Evolutionary conservation across 2,888 invertebrate species (phyloP), one percentile per base, ranked within the genome.

Genomic region (Acanthococcus lagerstroemiae): DNA sequence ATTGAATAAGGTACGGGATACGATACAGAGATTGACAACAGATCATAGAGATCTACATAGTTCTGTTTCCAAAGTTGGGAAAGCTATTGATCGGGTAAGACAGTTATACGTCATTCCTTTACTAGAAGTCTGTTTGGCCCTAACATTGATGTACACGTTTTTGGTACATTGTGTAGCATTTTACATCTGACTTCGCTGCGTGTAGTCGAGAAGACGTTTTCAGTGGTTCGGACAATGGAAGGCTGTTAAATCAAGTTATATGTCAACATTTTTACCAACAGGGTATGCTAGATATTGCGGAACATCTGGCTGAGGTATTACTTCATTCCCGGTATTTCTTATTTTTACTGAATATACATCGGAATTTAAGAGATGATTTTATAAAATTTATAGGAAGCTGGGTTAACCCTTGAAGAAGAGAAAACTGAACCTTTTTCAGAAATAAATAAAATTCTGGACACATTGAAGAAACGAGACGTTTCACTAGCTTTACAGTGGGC

Each of bases 221-320:
- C 75, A 82, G 84, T 68, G 83, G 83, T 1, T 80, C 84, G 1
- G 83, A 85, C 55, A 86, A 86, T 73, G 78, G 83, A 56, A 80
- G 82, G 73, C 76, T 87, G 19, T 77, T 92, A n/a, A 90, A 90
- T 76, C 85, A 88, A 78, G 91, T 94, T 21, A 90, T 96, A 69
- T 92, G 92, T 72, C 93, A 96, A 75, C 96, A 97, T 80, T 90
- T 95, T 75, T 90, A 92, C 74, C 83, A 95, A 70, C 93, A 95
- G 79, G 96, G 96, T 50, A 84, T 93, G 82, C 83, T 94, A 71
- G 92, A 94, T 65, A 92, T 95, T 37, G 95, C 94, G 2, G 91
- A 94, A 74, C 83, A 87, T 71, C 76, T 92, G 54, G 84, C 84
- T 66, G 76, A 80, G 74, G 86, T 85, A 73, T n/a, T n/a, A n/a